Percentiles rank a stretch among this genome's conserved stretches.
These are phyloP conservation scores for Leptinotarsa rubiginosa DNA, from an alignment of 2,888 invertebrate species.

Conservation along the genomic window DNA sequence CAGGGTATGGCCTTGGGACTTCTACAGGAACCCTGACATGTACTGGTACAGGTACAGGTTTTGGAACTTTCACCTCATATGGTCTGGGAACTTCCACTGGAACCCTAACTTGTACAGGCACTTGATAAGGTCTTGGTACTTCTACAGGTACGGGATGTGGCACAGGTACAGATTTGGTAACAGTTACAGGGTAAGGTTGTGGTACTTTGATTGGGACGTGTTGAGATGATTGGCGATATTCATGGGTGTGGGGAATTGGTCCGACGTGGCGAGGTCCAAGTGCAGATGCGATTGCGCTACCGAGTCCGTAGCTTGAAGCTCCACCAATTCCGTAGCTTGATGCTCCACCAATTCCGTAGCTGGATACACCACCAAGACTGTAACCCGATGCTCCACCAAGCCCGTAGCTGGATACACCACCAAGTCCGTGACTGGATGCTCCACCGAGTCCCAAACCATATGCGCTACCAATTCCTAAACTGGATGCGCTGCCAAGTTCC, in stretches of 20 bases:
- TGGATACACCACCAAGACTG: background rate
- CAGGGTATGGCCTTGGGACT: constrained; percentile 58
- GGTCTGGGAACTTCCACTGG: constrained; percentile 58
- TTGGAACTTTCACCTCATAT: constrained; percentile 52
- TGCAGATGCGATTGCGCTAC: background rate
- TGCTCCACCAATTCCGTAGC: constrained; percentile 3
- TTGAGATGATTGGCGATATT: constrained; percentile 42
- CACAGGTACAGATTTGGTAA: constrained; percentile 51
- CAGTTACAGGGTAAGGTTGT: constrained; percentile 46
- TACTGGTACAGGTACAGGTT: constrained; percentile 49
- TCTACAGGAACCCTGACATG: constrained; percentile 48
- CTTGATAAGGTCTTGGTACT: constrained; percentile 51
- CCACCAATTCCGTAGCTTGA: constrained; percentile 21
- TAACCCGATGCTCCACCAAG: constrained; percentile 15
- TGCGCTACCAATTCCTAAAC: background rate
- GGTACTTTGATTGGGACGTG: constrained; percentile 51
- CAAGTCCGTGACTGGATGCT: background rate
- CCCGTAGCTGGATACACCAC: constrained; percentile 13
- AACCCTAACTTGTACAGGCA: constrained; percentile 48
- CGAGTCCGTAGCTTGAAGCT: constrained; percentile 3
- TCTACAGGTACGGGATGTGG: constrained; percentile 52
- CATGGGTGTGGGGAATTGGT: constrained; percentile 41
- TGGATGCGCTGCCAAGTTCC: background rate
- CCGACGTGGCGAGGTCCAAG: constrained; percentile 4
- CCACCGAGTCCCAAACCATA: background rate